These are phyloP conservation scores for Drosophila sechellia DNA, from an alignment of 1,140 invertebrate species.

Conservation along the genomic window DNA sequence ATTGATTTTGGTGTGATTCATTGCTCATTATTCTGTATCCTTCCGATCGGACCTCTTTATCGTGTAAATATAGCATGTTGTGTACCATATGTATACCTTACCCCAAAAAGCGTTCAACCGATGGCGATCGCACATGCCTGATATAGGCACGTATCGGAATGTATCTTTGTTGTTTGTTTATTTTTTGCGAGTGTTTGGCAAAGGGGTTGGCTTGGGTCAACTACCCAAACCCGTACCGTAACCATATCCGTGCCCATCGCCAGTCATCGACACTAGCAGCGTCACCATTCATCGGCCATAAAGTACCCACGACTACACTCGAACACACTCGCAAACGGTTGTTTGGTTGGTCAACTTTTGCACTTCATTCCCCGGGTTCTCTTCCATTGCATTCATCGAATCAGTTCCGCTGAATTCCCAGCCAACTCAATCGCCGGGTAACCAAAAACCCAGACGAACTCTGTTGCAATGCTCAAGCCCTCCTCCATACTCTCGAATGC, in stretches of 20 bases:
- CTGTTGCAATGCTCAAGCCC: slow-evolving; percentile 6
- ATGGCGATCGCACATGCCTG: slow-evolving; percentile 50
- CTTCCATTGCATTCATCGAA: slow-evolving; percentile 11
- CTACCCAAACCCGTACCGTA: slow-evolving; percentile 21
- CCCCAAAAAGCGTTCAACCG: slow-evolving; percentile 8
- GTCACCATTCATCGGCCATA: slow-evolving; percentile 34
- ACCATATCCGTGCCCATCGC: slow-evolving; percentile 4
- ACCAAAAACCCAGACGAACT: slow-evolving; percentile 10
- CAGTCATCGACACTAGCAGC: slow-evolving; percentile 20
- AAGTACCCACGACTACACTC: slow-evolving; percentile 20
- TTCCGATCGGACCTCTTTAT: no score
- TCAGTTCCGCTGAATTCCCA: slow-evolving; percentile 20
- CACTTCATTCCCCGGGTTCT: slow-evolving; percentile 23
- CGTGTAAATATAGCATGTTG: slow-evolving; percentile 8
- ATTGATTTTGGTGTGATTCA: background rate
- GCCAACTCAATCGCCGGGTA: slow-evolving; percentile 10
- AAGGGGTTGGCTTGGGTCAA: slow-evolving; percentile 57
- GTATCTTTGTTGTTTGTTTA: slow-evolving; percentile 3
- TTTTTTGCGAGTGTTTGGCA: slow-evolving; percentile 38
- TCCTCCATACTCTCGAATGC: background rate
- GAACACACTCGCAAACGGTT: slow-evolving; percentile 16
- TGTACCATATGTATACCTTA: background rate
- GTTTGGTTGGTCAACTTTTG: slow-evolving; percentile 25
- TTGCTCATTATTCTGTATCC: background rate
- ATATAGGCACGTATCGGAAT: slow-evolving; percentile 33